Evolutionary conservation across 2,888 invertebrate species (phyloP).

Genomic region (Agriopis leucophaearia): DNA sequence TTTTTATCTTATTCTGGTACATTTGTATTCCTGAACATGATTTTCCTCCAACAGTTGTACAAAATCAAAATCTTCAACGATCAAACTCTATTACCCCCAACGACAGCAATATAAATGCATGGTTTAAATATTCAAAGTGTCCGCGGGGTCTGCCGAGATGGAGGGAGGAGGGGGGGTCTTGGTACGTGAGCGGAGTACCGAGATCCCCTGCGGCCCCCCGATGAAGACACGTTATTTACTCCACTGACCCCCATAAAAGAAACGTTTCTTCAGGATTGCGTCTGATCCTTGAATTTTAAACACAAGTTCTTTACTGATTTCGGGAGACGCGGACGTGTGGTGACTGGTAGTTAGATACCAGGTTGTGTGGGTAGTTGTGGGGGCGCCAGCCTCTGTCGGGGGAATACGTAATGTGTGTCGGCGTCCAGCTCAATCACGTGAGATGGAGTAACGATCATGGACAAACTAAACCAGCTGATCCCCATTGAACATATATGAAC

Average conservation of each 20-base stretch:
- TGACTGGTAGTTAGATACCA: not conserved
- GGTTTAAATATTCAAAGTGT: constrained; percentile 37
- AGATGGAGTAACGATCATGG: not conserved
- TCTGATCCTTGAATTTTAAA: constrained; percentile 76
- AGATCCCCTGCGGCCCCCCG: constrained; percentile 35
- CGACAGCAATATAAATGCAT: constrained; percentile 37
- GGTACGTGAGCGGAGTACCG: constrained; percentile 51
- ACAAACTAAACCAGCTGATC: not conserved
- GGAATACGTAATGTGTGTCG: constrained; percentile 12
- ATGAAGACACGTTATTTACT: constrained; percentile 76
- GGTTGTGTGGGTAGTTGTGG: not conserved
- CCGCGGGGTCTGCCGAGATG: constrained; percentile 11
- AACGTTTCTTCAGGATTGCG: constrained; percentile 71
- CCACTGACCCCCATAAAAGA: constrained; percentile 77
- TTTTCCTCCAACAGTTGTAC: constrained; percentile 3
- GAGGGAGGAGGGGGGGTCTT: constrained; percentile 13
- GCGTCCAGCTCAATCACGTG: not conserved
- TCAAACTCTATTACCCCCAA: constrained; percentile 36
- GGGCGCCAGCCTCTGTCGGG: not conserved
- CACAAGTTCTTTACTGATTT: constrained; percentile 47
- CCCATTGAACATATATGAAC: too few species aligned
- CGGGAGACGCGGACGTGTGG: constrained; percentile 32
- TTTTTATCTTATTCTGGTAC: too few species aligned
- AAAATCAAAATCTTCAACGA: constrained; percentile 27
- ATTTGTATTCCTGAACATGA: not conserved